Evolutionary conservation across 2,888 invertebrate species (phyloP), one percentile per base, ranked within the genome.

Genomic region (Psococerastis gibbosa): DNA sequence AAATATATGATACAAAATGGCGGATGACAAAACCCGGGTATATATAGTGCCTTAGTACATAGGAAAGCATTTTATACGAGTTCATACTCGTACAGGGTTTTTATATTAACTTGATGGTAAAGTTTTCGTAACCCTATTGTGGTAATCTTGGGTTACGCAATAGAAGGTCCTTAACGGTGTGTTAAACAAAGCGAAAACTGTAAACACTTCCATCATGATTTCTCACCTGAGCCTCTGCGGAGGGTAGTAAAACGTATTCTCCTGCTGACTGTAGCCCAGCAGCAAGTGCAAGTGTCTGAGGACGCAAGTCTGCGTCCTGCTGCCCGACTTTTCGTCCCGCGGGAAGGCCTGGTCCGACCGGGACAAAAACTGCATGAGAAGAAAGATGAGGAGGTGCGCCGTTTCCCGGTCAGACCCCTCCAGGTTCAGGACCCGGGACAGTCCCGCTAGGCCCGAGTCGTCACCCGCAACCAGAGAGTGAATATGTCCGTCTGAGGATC

Each of bases 351-450:
- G 77, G 58, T 82, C 80, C 18, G 75, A 71, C 53, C 78, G 68
- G 1, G 91, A 87, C 58, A 95, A 68, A 60, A 94, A 95, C 67
- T 94, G 94, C 83, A 97, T 92, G 11, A 98, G 71, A n/a, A 98
- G 69, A 54, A 92, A 88, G 9, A 95, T 83, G 31, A 97, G 66
- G 20, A 95, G 67, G 60, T 95, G 94, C 53, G 92, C 84, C 1
- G 97, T 95, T 63, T 97, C 94, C 51, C 83, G 75, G 57, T 98
- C 97, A 1, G 87, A 78, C 57, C 94, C 94, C 57, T 97, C 94
- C 42, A 88, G 66, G 56, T 97, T 97, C 48, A 92, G 79, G 2
- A 91, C 80, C 55, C 83, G 74, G 49, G 91, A 87, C 32, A 94
- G 69, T 2, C 75, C 73, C 22, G 81, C 71, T 31, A 85, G 64